A percentile compares a stretch with the other conserved stretches of the same genome.
Conservation (phyloP, 2,113 vertebrate species). For the Cyprinodon brontotheroides region DNA sequence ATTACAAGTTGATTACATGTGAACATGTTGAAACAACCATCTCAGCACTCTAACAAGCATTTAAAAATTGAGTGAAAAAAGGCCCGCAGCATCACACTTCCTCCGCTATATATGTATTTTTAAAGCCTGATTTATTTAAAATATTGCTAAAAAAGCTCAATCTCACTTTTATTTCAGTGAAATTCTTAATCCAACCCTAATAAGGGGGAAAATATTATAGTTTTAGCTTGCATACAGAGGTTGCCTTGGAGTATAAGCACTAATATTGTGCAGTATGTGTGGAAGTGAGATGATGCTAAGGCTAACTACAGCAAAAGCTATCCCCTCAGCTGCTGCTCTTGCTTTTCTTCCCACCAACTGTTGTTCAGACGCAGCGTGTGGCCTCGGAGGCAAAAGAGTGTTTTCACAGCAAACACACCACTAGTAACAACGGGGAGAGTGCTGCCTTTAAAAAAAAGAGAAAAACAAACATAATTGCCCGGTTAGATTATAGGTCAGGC, state of each 20-base stretch:
- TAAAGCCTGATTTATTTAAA: background rate
- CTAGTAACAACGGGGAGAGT: slow-evolving; percentile 15
- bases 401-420: slow-evolving; percentile 47
- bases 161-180: background rate
- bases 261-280: slow-evolving; percentile 8
- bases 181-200: slow-evolving; percentile 30
- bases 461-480: slow-evolving; percentile 6
- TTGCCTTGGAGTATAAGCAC: slow-evolving; percentile 13
- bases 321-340: slow-evolving; percentile 65
- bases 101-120: background rate
- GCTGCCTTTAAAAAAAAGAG: background rate
- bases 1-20: background rate
- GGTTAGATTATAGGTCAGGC: slow-evolving; percentile 18
- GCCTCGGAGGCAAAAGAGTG: slow-evolving; percentile 3
- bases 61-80: background rate
- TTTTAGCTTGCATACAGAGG: slow-evolving; percentile 32
- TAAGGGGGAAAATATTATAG: too few species aligned
- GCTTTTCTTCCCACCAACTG: slow-evolving; percentile 47
- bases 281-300: slow-evolving; percentile 53
- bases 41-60: background rate
- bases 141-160: background rate
- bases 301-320: slow-evolving; percentile 29
- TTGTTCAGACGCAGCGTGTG: slow-evolving; percentile 52
- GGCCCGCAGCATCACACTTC: background rate
- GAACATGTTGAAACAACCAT: background rate